Conservation (phyloP, 2,797 vertebrate species). For the Liasis olivaceus region DNA sequence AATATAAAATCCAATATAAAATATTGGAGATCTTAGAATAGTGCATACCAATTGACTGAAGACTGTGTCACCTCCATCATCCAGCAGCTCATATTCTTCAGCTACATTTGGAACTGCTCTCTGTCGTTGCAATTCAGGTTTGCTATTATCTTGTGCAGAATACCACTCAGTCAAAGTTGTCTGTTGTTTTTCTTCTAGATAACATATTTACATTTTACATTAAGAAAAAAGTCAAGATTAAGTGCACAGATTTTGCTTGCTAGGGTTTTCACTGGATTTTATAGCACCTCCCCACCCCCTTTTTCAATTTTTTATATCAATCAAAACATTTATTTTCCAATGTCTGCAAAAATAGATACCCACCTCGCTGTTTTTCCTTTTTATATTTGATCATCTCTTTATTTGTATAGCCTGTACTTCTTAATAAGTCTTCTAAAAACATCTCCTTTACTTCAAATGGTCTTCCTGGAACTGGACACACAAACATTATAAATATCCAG, state of each 20-base stretch:
- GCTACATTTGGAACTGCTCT: slow-evolving; percentile 59
- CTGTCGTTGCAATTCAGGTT: slow-evolving; percentile 67
- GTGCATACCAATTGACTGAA: slow-evolving; percentile 80
- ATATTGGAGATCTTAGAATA: slow-evolving; percentile 25
- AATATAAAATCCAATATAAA: background rate
- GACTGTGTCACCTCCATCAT: slow-evolving; percentile 73
- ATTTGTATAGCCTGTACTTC: slow-evolving; percentile 84
- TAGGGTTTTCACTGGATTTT: background rate
- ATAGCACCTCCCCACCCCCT: background rate
- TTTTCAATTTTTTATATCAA: background rate
- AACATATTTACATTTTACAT: background rate
- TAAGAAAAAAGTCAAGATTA: background rate
- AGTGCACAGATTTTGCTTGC: background rate
- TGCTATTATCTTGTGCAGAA: slow-evolving; percentile 71
- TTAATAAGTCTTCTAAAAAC: slow-evolving; percentile 92
- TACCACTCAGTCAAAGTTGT: slow-evolving; percentile 85
- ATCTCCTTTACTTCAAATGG: slow-evolving; percentile 91
- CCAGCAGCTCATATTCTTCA: slow-evolving; percentile 73
- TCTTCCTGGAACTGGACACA: slow-evolving; percentile 85
- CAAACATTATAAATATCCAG: background rate
- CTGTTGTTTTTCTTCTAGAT: slow-evolving; percentile 84
- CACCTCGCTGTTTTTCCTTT: slow-evolving; percentile 86
- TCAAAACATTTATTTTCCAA: background rate
- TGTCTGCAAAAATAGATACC: slow-evolving; percentile 3
- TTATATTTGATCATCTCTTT: slow-evolving; percentile 84